Conservation (phyloP, 2,797 vertebrate species). For the Podargus strigoides region DNA sequence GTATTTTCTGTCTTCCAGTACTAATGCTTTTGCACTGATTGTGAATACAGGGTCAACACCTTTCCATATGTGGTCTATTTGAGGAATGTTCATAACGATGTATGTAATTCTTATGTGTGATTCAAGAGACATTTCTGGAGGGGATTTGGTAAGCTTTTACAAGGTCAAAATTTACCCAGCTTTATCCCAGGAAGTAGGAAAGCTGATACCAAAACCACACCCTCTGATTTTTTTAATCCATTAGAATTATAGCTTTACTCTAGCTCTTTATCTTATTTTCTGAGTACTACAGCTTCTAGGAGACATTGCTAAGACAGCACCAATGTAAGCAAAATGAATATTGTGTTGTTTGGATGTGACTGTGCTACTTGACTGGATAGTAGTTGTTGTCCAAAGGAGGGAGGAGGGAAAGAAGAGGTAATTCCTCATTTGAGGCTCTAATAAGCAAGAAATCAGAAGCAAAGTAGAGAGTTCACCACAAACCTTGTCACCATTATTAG, state of each 20-base stretch:
- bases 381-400: neutral
- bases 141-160: neutral
- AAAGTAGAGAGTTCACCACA: neutral
- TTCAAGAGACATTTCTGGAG: neutral
- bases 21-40: neutral
- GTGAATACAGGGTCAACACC: neutral
- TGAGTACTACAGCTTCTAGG: neutral
- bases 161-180: neutral
- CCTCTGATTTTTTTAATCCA: neutral
- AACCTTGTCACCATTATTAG: neutral
- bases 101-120: neutral
- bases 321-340: neutral
- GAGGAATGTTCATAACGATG: neutral
- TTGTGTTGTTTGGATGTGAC: neutral
- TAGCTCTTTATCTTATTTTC: neutral
- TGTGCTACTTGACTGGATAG: neutral
- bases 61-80: neutral
- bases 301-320: neutral
- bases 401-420: fast-evolving
- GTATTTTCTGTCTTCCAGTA: neutral
- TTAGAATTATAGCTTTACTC: neutral
- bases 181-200: neutral
- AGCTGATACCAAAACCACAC: neutral
- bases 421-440: neutral
- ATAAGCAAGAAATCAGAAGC: neutral